Conservation (phyloP, 2,888 invertebrate species). For the Diarsia rubi region DNA sequence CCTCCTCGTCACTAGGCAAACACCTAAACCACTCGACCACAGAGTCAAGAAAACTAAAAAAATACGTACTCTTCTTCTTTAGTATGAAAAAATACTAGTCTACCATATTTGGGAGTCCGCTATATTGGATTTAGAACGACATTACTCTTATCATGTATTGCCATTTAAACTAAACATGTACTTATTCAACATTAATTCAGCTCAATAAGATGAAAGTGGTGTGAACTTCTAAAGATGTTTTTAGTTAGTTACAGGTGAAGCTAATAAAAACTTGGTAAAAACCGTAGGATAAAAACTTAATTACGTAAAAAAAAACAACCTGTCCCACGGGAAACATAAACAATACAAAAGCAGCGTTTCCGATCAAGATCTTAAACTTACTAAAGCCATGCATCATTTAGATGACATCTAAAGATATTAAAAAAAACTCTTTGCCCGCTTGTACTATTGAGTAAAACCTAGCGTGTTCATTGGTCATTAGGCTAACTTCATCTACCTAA, state of each 20-base stretch:
- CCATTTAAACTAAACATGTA: neutral
- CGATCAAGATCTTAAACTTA: constrained; percentile 18
- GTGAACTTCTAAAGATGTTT: no score
- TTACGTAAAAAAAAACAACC: neutral
- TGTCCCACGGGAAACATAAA: constrained; percentile 19
- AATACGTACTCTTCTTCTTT: no score
- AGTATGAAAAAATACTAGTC: no score
- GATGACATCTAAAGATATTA: constrained; percentile 27
- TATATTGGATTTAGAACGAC: neutral
- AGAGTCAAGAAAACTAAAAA: no score
- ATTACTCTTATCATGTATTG: neutral
- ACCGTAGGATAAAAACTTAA: no score
- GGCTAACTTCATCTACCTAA: constrained; percentile 52
- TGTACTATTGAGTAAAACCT: constrained; percentile 47
- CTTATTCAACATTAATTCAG: neutral
- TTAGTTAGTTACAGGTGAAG: no score
- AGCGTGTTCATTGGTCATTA: constrained; percentile 56
- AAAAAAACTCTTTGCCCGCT: constrained; percentile 27
- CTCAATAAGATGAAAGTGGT: no score
- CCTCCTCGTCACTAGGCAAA: no score
- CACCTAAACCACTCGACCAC: no score
- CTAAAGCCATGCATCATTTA: constrained; percentile 22
- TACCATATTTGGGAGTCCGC: neutral
- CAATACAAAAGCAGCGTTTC: constrained; percentile 23
- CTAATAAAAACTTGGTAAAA: neutral